Conservation (phyloP, 2,797 vertebrate species). For the Falco berigora region DNA sequence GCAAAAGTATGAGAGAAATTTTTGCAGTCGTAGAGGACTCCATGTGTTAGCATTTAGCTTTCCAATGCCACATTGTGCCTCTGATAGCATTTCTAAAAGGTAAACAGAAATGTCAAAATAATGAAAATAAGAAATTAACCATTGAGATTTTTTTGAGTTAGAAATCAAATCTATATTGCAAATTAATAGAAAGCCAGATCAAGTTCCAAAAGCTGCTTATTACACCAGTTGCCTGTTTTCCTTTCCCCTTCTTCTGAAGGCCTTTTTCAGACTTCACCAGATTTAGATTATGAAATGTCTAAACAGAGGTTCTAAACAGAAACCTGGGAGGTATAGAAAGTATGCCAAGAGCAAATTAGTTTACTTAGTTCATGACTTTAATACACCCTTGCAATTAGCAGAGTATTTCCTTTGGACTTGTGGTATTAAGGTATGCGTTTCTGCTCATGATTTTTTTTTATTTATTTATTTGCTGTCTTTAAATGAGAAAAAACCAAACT, state of each 20-base stretch:
- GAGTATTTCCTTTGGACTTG: slow-evolving; percentile 58
- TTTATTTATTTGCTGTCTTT: neutral
- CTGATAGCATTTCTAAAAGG: slow-evolving; percentile 72
- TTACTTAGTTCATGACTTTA: slow-evolving; percentile 64
- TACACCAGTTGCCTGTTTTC: neutral
- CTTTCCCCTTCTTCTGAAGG: neutral
- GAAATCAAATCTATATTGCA: slow-evolving; percentile 57
- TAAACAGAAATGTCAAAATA: slow-evolving; percentile 79
- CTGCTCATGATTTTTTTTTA: slow-evolving; percentile 10
- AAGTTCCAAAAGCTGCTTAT: slow-evolving; percentile 27
- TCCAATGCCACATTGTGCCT: slow-evolving; percentile 66
- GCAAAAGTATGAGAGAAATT: slow-evolving; percentile 76
- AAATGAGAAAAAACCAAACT: slow-evolving; percentile 46
- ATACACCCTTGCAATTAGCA: slow-evolving; percentile 52
- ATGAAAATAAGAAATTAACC: slow-evolving; percentile 75
- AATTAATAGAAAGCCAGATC: slow-evolving; percentile 42
- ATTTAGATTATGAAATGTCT: slow-evolving; percentile 51
- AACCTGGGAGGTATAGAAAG: slow-evolving; percentile 54
- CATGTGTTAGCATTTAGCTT: slow-evolving; percentile 81
- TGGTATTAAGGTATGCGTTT: slow-evolving; percentile 47
- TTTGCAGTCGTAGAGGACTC: slow-evolving; percentile 57
- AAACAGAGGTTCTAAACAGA: slow-evolving; percentile 53
- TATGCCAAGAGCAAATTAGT: slow-evolving; percentile 47
- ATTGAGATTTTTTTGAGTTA: slow-evolving; percentile 53
- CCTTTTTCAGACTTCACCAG: slow-evolving; percentile 18